Evolutionary conservation across 2,888 invertebrate species (phyloP).

Genomic region (Spicauda simplicius): DNA sequence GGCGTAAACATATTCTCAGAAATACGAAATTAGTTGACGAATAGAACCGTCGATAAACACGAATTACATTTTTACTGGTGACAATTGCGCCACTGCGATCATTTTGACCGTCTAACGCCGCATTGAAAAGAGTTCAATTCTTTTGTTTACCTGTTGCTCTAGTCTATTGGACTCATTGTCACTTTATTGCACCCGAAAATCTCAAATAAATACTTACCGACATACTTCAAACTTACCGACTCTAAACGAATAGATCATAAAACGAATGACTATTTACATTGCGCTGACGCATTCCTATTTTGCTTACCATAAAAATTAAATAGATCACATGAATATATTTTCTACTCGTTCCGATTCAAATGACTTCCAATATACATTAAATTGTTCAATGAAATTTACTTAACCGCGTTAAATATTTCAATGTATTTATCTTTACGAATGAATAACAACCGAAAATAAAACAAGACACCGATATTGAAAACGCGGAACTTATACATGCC

Average conservation of each 20-base stretch:
- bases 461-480: constrained; percentile 24
- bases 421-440: constrained; percentile 27
- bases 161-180: constrained; percentile 8
- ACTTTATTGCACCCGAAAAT: constrained; percentile 20
- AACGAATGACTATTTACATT: constrained; percentile 25
- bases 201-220: constrained; percentile 14
- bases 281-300: constrained; percentile 23
- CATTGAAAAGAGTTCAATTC: constrained; percentile 15
- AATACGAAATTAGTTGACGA: constrained; percentile 61
- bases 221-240: constrained; percentile 18
- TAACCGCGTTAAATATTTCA: constrained; percentile 11
- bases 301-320: constrained; percentile 20
- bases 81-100: constrained; percentile 21
- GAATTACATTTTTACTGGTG: constrained; percentile 27
- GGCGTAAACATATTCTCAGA: constrained; percentile 70
- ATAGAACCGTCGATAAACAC: constrained; percentile 34
- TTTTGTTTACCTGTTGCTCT: constrained; percentile 17
- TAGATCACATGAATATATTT: constrained; percentile 16
- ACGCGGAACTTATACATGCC: constrained; percentile 34
- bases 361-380: constrained; percentile 22
- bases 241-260: constrained; percentile 20
- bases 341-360: constrained; percentile 3
- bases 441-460: constrained; percentile 32
- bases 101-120: neutral
- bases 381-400: constrained; percentile 27